Percentiles rank a stretch among this genome's conserved stretches.
Evolutionary conservation across 2,888 invertebrate species (phyloP).

Genomic region (Deladenus siricidicola): DNA sequence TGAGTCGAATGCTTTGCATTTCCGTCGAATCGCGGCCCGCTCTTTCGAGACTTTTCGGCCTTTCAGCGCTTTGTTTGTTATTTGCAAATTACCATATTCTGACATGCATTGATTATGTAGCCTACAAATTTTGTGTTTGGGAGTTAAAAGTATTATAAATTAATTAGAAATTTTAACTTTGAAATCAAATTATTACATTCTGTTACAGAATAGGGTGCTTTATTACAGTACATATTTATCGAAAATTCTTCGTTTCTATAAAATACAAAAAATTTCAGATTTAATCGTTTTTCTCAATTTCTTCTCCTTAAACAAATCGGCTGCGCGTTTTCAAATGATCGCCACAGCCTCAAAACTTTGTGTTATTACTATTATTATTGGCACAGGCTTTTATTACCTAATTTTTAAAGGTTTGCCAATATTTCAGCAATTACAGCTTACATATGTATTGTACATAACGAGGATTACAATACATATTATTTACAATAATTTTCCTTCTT

Average conservation of each 20-base stretch:
- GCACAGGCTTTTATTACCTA: conserved; percentile 43
- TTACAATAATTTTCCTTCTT: conserved; percentile 1
- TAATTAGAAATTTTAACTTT: too few relatives aligned
- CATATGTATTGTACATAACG: conserved; percentile 1
- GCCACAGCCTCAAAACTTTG: conserved; percentile 40
- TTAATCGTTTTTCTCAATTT: conserved; percentile 27
- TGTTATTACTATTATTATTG: conserved; percentile 38
- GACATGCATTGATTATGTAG: too few relatives aligned
- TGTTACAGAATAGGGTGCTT: neutral
- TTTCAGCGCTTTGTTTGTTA: conserved; percentile 16
- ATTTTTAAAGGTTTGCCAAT: conserved; percentile 31
- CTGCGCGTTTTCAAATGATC: conserved; percentile 40
- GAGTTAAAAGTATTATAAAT: too few relatives aligned
- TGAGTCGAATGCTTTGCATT: conserved; percentile 8
- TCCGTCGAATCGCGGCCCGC: neutral
- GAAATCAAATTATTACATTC: too few relatives aligned
- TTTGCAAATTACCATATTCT: neutral
- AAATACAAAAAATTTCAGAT: conserved; percentile 1
- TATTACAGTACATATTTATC: neutral
- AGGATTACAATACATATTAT: neutral
- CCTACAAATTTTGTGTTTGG: too few relatives aligned
- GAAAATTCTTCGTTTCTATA: too few relatives aligned
- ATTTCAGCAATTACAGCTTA: too few relatives aligned
- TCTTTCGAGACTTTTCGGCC: conserved; percentile 23
- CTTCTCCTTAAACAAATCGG: conserved; percentile 33